Conservation (phyloP, 2,888 invertebrate species). For the Parnassius orleans region DNA sequence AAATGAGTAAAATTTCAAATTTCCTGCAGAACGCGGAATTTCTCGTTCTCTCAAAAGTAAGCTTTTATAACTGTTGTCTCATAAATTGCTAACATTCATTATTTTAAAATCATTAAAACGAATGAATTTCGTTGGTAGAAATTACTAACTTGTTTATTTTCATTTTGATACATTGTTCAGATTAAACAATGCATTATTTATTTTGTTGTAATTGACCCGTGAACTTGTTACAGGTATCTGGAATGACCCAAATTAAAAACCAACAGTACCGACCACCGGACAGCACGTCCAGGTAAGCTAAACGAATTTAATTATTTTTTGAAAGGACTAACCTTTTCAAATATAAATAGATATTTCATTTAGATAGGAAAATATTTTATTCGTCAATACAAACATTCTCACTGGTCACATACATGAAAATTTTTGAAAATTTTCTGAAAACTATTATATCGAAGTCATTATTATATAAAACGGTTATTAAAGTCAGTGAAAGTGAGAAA, state of each 20-base stretch:
- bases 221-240: constrained; percentile 66
- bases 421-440: too few relatives aligned
- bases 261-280: constrained; percentile 63
- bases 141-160: constrained; percentile 7
- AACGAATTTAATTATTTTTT: constrained; percentile 9
- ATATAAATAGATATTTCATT: too few relatives aligned
- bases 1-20: constrained; percentile 31
- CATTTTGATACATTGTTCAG: constrained; percentile 3
- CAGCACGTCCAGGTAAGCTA: constrained; percentile 65
- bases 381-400: too few relatives aligned
- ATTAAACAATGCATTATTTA: constrained; percentile 12
- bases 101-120: constrained; percentile 1
- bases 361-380: too few relatives aligned
- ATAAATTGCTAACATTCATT: constrained; percentile 1
- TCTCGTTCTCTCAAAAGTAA: constrained; percentile 8
- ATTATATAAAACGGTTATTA: too few relatives aligned
- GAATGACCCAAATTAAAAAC: constrained; percentile 64
- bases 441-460: too few relatives aligned
- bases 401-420: too few relatives aligned
- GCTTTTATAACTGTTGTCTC: constrained; percentile 13
- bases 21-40: constrained; percentile 17
- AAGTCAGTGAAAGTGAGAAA: too few relatives aligned
- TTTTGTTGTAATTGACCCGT: constrained; percentile 6
- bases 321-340: too few relatives aligned
- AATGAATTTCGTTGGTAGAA: not conserved